Evolutionary conservation across 1,140 invertebrate genomes (phyloP).

Genomic region (Drosophila sturtevanti): DNA sequence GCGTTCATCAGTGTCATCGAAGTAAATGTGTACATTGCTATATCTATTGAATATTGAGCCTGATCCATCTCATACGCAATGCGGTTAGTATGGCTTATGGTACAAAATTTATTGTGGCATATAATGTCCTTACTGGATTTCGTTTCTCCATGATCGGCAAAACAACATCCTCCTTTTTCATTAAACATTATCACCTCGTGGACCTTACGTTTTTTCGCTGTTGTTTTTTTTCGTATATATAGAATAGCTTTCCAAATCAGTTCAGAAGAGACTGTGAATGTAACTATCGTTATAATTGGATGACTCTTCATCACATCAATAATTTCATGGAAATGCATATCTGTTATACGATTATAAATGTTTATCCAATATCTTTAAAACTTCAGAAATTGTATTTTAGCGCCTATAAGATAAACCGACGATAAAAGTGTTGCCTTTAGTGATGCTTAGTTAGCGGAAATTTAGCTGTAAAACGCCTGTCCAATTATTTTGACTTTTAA

Average conservation of each 20-base stretch:
- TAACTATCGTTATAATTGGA: not conserved
- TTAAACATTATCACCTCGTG: slow-evolving; percentile 54
- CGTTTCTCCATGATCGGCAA: not conserved
- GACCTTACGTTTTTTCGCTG: not conserved
- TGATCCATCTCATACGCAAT: slow-evolving; percentile 47
- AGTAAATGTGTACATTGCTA: slow-evolving; percentile 71
- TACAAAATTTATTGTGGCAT: slow-evolving; percentile 50
- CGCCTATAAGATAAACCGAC: not conserved
- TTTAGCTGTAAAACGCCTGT: not conserved
- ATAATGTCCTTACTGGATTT: not conserved
- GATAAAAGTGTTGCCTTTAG: not conserved
- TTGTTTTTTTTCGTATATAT: not conserved
- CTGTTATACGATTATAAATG: not conserved
- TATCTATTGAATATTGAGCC: slow-evolving; percentile 62
- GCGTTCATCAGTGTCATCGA: slow-evolving; percentile 16
- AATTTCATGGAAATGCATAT: not conserved
- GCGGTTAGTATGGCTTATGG: slow-evolving; percentile 11
- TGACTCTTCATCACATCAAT: not conserved
- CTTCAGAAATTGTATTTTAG: slow-evolving; percentile 1
- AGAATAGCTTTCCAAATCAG: not conserved
- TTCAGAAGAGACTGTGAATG: not conserved
- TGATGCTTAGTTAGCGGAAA: not conserved
- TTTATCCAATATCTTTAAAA: not conserved
- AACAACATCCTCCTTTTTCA: slow-evolving; percentile 28
- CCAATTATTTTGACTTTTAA: not conserved